These are phyloP conservation scores for Rhogogaster chlorosoma DNA, from an alignment of 2,888 invertebrate species.

Conservation along the genomic window DNA sequence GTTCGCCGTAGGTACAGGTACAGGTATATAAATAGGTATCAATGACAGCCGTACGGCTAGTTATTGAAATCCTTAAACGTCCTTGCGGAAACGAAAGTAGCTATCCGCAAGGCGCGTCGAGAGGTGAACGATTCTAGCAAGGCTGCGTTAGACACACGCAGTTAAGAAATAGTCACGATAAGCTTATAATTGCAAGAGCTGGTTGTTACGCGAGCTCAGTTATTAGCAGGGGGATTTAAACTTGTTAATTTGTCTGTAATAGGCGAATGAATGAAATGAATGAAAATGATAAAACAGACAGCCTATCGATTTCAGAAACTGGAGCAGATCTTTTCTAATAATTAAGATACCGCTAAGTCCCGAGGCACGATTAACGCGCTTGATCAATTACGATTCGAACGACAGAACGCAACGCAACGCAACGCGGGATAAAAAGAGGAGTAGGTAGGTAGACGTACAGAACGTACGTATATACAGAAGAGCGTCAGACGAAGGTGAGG, in stretches of 20 bases:
- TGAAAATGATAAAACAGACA: too few relatives aligned
- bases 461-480: neutral
- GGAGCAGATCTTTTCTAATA: neutral
- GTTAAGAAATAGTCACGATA: neutral
- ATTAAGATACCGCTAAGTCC: neutral
- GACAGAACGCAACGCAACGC: neutral
- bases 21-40: neutral
- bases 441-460: neutral
- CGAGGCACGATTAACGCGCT: neutral
- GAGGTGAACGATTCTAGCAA: slow-evolving; percentile 41
- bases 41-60: neutral
- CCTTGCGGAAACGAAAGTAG: slow-evolving; percentile 45
- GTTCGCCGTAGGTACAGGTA: neutral
- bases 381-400: slow-evolving; percentile 7
- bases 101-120: slow-evolving; percentile 22
- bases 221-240: neutral
- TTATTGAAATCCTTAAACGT: slow-evolving; percentile 28
- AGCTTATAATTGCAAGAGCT: neutral
- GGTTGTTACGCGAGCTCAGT: neutral
- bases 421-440: neutral
- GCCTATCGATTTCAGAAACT: neutral
- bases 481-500: neutral
- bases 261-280: too few relatives aligned
- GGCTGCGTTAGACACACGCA: neutral
- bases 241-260: neutral